These are phyloP conservation scores for Osmoderma eremita DNA, from an alignment of 2,888 invertebrate genomes.

Conservation along the genomic window DNA sequence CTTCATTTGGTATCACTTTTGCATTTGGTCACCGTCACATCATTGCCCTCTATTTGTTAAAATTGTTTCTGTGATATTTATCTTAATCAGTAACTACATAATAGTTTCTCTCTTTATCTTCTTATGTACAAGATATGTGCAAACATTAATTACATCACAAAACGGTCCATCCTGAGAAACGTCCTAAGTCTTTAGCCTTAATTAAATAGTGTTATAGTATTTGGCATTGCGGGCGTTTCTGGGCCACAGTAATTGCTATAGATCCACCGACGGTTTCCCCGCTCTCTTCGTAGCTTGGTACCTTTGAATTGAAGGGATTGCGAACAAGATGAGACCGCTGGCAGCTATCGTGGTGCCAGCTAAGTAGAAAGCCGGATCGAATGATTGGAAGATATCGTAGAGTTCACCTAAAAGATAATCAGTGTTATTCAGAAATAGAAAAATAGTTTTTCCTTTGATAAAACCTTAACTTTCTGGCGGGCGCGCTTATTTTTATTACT, in stretches of 20 bases:
- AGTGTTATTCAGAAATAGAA: no score
- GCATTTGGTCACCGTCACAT: constrained; percentile 9
- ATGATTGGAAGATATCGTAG: constrained; percentile 80
- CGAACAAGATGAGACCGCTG: constrained; percentile 89
- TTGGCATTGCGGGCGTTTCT: constrained; percentile 33
- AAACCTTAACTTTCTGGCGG: no score
- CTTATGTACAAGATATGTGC: neutral
- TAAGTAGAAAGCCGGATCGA: constrained; percentile 87
- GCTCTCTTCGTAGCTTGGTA: constrained; percentile 55
- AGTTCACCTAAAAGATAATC: constrained; percentile 76
- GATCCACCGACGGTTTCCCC: constrained; percentile 45
- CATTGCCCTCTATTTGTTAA: constrained; percentile 2
- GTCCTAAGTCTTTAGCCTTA: neutral
- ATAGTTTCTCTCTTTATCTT: neutral
- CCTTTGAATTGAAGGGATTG: constrained; percentile 78
- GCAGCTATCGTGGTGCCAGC: constrained; percentile 87
- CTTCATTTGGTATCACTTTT: constrained; percentile 22
- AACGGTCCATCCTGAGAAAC: neutral
- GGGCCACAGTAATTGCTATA: constrained; percentile 56
- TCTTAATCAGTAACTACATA: constrained; percentile 14
- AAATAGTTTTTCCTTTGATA: no score
- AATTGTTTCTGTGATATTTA: neutral
- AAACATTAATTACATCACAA: constrained; percentile 25
- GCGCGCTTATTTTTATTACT: no score
- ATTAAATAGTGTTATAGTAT: constrained; percentile 40